Percentiles rank a stretch among this genome's conserved stretches.
phyloP scores from a whole-genome alignment of 2,797 vertebrate species.

The Nyctibius grandis region DNA sequence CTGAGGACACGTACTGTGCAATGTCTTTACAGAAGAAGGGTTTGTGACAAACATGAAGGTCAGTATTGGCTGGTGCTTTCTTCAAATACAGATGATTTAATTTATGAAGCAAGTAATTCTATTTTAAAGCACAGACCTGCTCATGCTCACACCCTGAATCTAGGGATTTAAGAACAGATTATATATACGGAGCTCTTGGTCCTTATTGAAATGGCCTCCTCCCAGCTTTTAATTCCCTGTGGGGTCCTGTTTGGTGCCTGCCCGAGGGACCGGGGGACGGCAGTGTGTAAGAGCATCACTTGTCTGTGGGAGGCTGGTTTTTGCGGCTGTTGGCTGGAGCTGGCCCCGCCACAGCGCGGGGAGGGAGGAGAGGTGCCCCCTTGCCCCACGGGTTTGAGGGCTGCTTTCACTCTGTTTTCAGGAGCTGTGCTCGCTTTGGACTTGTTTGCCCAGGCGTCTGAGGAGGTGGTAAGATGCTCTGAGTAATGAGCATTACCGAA shows the following conservation, averaged over 20 bases:
- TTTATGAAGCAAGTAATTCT: background rate
- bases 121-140: background rate
- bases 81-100: background rate
- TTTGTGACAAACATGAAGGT: background rate
- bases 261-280: background rate
- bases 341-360: background rate
- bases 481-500: background rate
- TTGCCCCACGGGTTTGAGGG: fast-evolving
- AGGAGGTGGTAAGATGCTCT: background rate
- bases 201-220: background rate
- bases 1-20: background rate
- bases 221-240: background rate
- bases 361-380: too few relatives aligned
- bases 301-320: background rate
- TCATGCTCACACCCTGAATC: background rate
- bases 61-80: background rate
- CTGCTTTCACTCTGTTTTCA: background rate
- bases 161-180: background rate
- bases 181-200: background rate
- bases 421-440: background rate
- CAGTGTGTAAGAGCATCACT: background rate
- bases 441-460: background rate
- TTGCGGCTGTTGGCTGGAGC: background rate
- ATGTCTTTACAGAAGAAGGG: background rate
- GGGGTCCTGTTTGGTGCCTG: background rate